phyloP scores from a whole-genome alignment of 2,888 invertebrate genomes.

The Alviniconcha strummeri region DNA sequence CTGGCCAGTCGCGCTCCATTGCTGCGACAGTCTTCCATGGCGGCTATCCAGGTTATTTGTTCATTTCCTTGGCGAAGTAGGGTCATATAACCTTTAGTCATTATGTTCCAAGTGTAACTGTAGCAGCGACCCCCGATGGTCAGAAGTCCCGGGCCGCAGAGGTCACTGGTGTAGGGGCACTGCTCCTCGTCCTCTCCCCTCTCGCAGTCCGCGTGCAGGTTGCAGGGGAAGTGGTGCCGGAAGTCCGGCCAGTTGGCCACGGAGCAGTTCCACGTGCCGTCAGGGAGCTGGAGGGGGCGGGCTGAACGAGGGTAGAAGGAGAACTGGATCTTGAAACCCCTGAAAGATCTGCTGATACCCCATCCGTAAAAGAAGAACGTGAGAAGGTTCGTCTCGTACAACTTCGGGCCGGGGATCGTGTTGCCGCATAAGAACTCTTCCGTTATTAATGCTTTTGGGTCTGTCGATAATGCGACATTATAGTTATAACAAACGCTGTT shows the following conservation, averaged over 20 bases:
- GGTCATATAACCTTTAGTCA: too few species aligned
- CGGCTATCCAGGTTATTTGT: neutral
- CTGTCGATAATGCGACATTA: neutral
- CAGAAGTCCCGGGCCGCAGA: neutral
- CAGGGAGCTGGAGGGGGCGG: neutral
- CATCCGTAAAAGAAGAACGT: neutral
- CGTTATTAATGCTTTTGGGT: neutral
- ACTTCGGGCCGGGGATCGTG: neutral
- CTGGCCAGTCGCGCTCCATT: constrained; percentile 3
- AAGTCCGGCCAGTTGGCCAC: constrained; percentile 3
- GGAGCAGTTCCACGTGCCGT: neutral
- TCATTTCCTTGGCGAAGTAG: too few species aligned
- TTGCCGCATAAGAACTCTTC: neutral
- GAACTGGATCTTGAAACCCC: neutral
- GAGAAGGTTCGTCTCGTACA: neutral
- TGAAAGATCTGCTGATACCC: neutral
- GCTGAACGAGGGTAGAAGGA: neutral
- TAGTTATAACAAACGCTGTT: neutral
- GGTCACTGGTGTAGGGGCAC: neutral
- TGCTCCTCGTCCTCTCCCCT: neutral
- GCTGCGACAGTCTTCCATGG: neutral
- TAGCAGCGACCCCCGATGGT: too few species aligned
- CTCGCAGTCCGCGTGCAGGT: neutral
- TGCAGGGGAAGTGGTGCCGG: neutral
- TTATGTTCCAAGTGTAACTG: too few species aligned